A percentile compares a stretch with the other conserved stretches of the same genome.
phyloP scores from a whole-genome alignment of 2,888 invertebrate species.

The Tachina grossa region DNA sequence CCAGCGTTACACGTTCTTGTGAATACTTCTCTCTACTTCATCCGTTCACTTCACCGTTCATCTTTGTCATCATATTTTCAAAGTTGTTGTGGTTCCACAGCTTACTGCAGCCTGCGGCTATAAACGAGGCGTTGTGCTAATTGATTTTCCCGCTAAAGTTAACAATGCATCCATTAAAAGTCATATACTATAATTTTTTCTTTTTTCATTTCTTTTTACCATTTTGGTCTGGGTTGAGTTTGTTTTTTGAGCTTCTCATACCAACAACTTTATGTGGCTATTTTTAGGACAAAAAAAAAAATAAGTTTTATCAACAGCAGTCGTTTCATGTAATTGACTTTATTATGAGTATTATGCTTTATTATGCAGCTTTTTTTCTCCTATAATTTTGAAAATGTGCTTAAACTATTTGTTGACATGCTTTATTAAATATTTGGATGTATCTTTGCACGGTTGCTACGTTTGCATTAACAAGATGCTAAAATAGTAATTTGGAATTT shows the following conservation, averaged over 20 bases:
- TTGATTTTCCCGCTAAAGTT: slow-evolving; percentile 69
- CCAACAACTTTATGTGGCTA: slow-evolving; percentile 7
- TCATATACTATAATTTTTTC: slow-evolving; percentile 2
- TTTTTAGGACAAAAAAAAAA: neutral
- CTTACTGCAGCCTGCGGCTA: slow-evolving; percentile 60
- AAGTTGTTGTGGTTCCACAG: slow-evolving; percentile 52
- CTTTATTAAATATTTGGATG: slow-evolving; percentile 36
- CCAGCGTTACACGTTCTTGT: slow-evolving; percentile 19
- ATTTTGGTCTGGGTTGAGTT: slow-evolving; percentile 1
- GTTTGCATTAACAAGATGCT: slow-evolving; percentile 18
- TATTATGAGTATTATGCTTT: slow-evolving; percentile 29
- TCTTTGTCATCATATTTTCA: slow-evolving; percentile 29
- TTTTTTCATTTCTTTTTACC: neutral
- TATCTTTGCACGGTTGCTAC: slow-evolving; percentile 8
- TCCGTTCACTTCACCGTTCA: neutral
- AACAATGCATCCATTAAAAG: slow-evolving; percentile 58
- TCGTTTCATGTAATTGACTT: slow-evolving; percentile 57
- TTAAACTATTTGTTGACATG: slow-evolving; percentile 55
- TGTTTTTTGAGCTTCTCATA: slow-evolving; percentile 19
- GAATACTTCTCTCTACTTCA: slow-evolving; percentile 3
- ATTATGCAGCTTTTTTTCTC: slow-evolving; percentile 8
- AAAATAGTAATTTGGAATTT: neutral
- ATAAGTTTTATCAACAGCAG: slow-evolving; percentile 33
- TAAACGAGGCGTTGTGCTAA: slow-evolving; percentile 67
- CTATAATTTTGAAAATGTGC: slow-evolving; percentile 5